These are phyloP conservation scores for Alentia gelatinosa DNA, from an alignment of 2,888 invertebrate species.

Conservation along the genomic window DNA sequence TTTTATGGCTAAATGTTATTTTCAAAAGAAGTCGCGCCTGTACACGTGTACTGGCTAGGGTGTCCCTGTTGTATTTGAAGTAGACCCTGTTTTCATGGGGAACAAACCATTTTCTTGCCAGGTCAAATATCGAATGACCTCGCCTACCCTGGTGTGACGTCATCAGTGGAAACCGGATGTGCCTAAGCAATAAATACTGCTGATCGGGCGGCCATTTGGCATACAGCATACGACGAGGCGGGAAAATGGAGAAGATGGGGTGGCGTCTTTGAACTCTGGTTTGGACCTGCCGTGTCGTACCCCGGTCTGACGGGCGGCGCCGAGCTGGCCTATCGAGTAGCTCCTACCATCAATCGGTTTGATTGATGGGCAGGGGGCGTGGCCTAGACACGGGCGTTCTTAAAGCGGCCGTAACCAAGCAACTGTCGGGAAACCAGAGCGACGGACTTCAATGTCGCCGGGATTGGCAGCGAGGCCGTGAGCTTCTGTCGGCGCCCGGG, in stretches of 20 bases:
- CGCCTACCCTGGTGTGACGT: neutral
- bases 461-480: neutral
- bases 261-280: neutral
- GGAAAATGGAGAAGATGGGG: neutral
- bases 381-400: neutral
- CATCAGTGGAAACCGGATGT: neutral
- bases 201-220: too few species aligned
- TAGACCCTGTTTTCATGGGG: too few species aligned
- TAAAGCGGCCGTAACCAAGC: neutral
- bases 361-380: conserved; percentile 7
- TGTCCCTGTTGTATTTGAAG: too few species aligned
- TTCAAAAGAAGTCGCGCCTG: too few species aligned
- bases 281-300: neutral
- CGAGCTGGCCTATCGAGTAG: neutral
- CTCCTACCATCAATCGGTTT: neutral
- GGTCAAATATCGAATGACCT: too few species aligned
- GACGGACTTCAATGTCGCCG: neutral
- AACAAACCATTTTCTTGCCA: too few species aligned
- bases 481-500: neutral
- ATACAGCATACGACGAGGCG: neutral
- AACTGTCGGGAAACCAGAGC: neutral
- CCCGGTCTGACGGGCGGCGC: neutral
- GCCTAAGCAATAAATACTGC: neutral
- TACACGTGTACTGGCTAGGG: too few species aligned
- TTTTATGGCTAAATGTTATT: too few species aligned